phyloP scores from a whole-genome alignment of 2,888 invertebrate genomes.

The Morpho deidamia region DNA sequence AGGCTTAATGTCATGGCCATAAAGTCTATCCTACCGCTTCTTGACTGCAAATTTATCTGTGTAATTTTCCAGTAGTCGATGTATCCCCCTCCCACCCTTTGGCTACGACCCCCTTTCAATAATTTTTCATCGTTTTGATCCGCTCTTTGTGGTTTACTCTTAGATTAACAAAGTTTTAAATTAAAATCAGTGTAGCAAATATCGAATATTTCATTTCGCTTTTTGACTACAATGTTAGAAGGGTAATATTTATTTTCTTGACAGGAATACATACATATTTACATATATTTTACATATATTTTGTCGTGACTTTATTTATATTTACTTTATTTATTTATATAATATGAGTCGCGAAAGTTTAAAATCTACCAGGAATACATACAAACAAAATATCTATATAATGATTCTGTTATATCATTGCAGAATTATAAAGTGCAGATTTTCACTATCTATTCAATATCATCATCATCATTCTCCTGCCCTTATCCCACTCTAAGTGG shows the following conservation, averaged over 20 bases:
- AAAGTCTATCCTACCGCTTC: conserved; percentile 20
- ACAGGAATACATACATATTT: background rate
- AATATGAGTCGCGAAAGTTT: no score
- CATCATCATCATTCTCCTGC: no score
- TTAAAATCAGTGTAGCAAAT: conserved; percentile 65
- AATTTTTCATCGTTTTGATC: conserved; percentile 78
- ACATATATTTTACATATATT: no score
- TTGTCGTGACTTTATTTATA: no score
- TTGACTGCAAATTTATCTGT: conserved; percentile 36
- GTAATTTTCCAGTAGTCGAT: conserved; percentile 65
- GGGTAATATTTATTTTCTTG: conserved; percentile 1
- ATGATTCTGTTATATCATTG: no score
- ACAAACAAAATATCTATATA: background rate
- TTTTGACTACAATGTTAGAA: conserved; percentile 9
- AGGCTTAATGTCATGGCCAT: conserved; percentile 22
- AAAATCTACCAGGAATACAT: background rate
- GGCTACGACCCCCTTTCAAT: conserved; percentile 69
- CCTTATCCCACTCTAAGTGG: no score
- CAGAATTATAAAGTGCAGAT: no score
- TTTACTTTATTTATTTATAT: no score
- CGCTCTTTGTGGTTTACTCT: conserved; percentile 70
- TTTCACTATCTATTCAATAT: no score
- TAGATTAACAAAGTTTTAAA: conserved; percentile 78
- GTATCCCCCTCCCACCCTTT: conserved; percentile 50
- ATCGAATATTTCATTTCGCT: conserved; percentile 41